phyloP scores from a whole-genome alignment of 2,888 invertebrate species.

The Heteromyza rotundicornis region DNA sequence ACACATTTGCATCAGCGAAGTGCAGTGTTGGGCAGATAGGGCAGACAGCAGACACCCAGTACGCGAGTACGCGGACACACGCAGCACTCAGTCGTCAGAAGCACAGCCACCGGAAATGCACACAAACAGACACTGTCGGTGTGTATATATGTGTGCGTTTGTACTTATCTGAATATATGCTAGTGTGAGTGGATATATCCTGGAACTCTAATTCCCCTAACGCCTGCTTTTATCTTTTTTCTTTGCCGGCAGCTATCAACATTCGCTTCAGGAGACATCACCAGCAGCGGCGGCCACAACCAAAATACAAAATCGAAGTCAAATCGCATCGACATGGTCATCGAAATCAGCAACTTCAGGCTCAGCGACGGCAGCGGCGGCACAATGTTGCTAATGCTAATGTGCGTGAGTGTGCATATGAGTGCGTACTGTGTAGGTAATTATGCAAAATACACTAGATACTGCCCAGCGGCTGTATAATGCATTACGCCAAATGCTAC shows the following conservation, averaged over 20 bases:
- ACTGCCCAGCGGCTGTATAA: neutral
- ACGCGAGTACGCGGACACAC: neutral
- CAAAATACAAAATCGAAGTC: neutral
- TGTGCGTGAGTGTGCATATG: slow-evolving; percentile 7
- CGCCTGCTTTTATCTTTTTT: neutral
- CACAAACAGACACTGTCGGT: neutral
- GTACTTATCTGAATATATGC: neutral
- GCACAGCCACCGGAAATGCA: slow-evolving; percentile 14
- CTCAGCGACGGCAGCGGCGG: no score
- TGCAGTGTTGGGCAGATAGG: neutral
- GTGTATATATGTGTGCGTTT: neutral
- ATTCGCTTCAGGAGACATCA: neutral
- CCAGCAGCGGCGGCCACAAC: neutral
- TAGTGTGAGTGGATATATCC: slow-evolving; percentile 10
- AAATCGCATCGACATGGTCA: neutral
- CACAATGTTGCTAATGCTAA: neutral
- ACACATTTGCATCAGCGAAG: neutral
- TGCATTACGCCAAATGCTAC: neutral
- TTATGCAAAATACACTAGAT: slow-evolving; percentile 12
- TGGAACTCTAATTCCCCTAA: neutral
- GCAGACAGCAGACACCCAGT: neutral
- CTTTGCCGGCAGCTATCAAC: neutral
- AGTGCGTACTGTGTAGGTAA: slow-evolving; percentile 13
- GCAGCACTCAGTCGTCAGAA: slow-evolving; percentile 6
- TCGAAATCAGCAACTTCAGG: no score